These are phyloP conservation scores for Dipodomys ordii DNA, from an alignment of 2,113 vertebrate species.

Conservation along the genomic window DNA sequence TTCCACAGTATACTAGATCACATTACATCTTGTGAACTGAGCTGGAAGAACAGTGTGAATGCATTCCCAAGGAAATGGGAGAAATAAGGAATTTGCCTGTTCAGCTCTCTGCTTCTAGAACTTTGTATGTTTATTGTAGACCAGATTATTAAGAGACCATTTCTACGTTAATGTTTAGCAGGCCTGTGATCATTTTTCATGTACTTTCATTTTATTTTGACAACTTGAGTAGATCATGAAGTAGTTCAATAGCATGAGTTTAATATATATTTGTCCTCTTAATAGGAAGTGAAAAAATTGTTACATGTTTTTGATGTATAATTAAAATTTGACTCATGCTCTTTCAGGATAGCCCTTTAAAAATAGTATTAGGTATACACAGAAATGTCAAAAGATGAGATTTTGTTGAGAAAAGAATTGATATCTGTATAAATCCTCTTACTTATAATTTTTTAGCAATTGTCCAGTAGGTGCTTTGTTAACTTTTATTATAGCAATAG, in stretches of 20 bases:
- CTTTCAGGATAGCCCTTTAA: constrained; percentile 30
- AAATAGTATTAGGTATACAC: constrained; percentile 42
- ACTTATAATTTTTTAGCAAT: constrained; percentile 8
- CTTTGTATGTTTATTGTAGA: constrained; percentile 48
- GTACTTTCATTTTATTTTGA: constrained; percentile 53
- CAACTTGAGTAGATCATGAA: constrained; percentile 35
- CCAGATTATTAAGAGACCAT: constrained; percentile 38
- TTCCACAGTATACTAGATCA: background rate
- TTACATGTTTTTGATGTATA: constrained; percentile 5
- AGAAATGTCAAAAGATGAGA: constrained; percentile 20
- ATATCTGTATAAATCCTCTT: background rate
- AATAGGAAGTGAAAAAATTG: background rate
- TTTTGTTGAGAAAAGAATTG: background rate
- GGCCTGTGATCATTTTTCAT: background rate
- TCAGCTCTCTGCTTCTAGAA: constrained; percentile 32
- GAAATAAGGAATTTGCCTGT: constrained; percentile 44
- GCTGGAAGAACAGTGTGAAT: constrained; percentile 32
- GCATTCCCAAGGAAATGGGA: constrained; percentile 38
- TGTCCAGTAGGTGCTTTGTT: constrained; percentile 1
- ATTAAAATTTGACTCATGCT: constrained; percentile 34
- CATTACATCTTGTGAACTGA: constrained; percentile 34
- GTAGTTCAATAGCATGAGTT: background rate
- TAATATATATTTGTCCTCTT: background rate
- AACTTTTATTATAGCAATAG: constrained; percentile 17
- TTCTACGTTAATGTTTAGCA: constrained; percentile 64